These are phyloP conservation scores for Polypedilum pembai DNA, from an alignment of 1,140 invertebrate species.

Conservation along the genomic window DNA sequence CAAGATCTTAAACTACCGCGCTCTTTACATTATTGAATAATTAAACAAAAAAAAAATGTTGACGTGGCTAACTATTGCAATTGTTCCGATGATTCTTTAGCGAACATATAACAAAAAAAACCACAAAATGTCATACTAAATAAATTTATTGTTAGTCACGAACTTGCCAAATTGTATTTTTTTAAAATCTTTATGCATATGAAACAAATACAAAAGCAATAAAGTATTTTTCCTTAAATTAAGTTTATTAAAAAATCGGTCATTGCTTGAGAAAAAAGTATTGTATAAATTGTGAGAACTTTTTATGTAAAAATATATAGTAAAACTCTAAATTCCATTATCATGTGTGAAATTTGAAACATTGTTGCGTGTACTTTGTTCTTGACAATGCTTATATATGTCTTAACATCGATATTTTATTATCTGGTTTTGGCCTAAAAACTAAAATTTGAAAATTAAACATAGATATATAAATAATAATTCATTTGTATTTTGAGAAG, in stretches of 20 bases:
- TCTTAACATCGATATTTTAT: too few relatives aligned
- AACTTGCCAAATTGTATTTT: background rate
- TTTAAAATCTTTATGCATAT: too few relatives aligned
- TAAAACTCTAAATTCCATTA: background rate
- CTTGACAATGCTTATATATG: too few relatives aligned
- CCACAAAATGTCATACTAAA: constrained; percentile 17
- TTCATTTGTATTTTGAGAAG: too few relatives aligned
- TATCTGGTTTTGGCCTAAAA: too few relatives aligned
- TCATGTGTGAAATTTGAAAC: background rate
- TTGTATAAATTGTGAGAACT: background rate
- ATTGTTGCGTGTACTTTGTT: too few relatives aligned
- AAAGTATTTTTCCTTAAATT: background rate
- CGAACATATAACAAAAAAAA: background rate
- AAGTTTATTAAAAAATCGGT: background rate
- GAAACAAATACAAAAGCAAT: background rate
- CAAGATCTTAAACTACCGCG: too few relatives aligned
- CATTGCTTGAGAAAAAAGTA: constrained; percentile 10
- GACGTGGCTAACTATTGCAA: background rate
- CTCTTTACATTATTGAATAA: background rate
- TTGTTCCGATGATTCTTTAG: background rate
- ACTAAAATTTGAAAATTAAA: too few relatives aligned
- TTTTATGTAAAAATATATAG: background rate
- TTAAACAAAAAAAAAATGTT: constrained; percentile 5
- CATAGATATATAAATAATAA: too few relatives aligned
- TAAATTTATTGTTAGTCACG: constrained; percentile 11